Evolutionary conservation across 2,113 vertebrate species (phyloP).

Genomic region (Ifrita kowaldi): DNA sequence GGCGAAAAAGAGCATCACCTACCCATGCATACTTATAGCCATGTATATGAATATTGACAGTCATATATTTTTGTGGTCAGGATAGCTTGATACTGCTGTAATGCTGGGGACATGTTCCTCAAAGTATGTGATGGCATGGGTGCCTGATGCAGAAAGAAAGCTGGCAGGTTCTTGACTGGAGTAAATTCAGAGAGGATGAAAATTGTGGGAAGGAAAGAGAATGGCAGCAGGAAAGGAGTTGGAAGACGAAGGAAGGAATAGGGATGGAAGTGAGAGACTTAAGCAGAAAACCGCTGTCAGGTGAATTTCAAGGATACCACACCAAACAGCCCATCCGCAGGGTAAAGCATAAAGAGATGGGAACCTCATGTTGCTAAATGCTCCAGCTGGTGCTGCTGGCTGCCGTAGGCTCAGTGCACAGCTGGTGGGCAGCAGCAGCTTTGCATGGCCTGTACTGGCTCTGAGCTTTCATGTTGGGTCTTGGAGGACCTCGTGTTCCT

Average conservation of each 20-base stretch:
- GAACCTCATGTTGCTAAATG: not conserved
- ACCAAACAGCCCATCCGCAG: not conserved
- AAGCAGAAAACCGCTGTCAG: not conserved
- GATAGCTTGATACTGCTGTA: not conserved
- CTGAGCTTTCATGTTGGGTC: not conserved
- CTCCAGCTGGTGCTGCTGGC: not conserved
- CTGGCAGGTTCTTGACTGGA: not conserved
- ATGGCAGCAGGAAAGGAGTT: not conserved
- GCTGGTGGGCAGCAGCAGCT: not conserved
- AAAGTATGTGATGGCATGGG: too few species aligned
- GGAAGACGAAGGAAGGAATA: not conserved
- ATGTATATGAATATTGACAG: not conserved
- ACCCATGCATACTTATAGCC: not conserved
- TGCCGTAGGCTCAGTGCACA: not conserved
- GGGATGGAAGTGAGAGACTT: not conserved
- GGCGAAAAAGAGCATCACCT: not conserved
- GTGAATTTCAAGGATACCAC: not conserved
- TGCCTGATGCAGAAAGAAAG: not conserved
- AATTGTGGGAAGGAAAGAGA: not conserved
- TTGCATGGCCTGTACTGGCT: not conserved
- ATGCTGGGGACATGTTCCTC: not conserved
- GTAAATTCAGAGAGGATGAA: not conserved
- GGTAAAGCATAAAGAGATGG: not conserved
- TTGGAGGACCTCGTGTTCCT: not conserved
- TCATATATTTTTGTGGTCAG: not conserved